Evolutionary conservation across 2,797 vertebrate species (phyloP).

Genomic region (Triplophysa bombifrons): DNA sequence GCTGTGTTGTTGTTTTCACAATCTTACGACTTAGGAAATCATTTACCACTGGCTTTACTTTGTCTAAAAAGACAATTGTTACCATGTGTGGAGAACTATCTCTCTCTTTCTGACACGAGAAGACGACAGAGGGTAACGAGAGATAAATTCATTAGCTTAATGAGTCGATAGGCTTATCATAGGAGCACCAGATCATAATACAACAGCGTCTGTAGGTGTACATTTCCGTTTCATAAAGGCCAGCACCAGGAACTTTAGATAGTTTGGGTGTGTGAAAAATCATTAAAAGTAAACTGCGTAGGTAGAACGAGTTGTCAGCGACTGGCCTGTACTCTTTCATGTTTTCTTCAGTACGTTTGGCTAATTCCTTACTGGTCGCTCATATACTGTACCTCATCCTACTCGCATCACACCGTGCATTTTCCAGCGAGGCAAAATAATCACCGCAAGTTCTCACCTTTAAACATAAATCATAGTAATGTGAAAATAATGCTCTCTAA

Average conservation of each 20-base stretch:
- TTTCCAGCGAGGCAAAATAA: slow-evolving; percentile 39
- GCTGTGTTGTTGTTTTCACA: too few relatives aligned
- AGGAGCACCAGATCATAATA: slow-evolving; percentile 63
- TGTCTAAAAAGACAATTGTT: background rate
- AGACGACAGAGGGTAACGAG: slow-evolving; percentile 38
- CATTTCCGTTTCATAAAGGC: slow-evolving; percentile 40
- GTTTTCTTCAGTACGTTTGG: slow-evolving; percentile 11
- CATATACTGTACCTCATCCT: slow-evolving; percentile 32
- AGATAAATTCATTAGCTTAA: slow-evolving; percentile 68
- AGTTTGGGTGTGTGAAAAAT: slow-evolving; percentile 41
- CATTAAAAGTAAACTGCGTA: slow-evolving; percentile 48
- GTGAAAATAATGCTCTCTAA: slow-evolving; percentile 37
- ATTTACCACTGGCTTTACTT: background rate
- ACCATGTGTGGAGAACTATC: background rate
- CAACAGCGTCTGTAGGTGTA: slow-evolving; percentile 57
- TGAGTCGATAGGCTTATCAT: slow-evolving; percentile 62
- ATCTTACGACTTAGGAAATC: background rate
- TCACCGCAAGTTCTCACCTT: slow-evolving; percentile 22
- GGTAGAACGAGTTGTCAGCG: slow-evolving; percentile 41
- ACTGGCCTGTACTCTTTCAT: slow-evolving; percentile 39
- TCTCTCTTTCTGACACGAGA: slow-evolving; percentile 47
- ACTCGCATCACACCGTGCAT: slow-evolving; percentile 31
- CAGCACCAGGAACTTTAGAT: slow-evolving; percentile 49
- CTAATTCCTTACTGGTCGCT: slow-evolving; percentile 37
- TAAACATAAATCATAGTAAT: slow-evolving; percentile 48